Evolutionary conservation across 2,888 invertebrate species (phyloP).

Genomic region (Suillia variegata): DNA sequence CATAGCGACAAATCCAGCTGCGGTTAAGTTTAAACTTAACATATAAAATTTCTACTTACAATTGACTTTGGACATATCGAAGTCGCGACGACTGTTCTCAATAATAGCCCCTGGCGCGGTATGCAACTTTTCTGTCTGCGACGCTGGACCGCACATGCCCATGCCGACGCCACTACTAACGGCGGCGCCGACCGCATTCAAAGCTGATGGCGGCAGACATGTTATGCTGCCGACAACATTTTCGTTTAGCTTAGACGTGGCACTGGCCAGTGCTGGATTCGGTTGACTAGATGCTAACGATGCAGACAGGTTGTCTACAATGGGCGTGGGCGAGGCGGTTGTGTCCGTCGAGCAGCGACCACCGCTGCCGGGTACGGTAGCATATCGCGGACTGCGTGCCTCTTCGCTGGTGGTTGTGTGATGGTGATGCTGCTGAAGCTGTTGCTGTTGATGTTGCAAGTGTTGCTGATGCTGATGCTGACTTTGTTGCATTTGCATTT

Average conservation of each 20-base stretch:
- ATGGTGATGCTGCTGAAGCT: constrained; percentile 31
- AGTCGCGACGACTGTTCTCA: constrained; percentile 51
- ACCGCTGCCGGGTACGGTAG: constrained; percentile 1
- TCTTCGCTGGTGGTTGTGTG: constrained; percentile 34
- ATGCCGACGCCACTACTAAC: constrained; percentile 38
- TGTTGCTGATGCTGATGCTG: constrained; percentile 49
- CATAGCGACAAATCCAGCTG: no score
- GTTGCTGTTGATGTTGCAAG: constrained; percentile 43
- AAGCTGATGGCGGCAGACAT: constrained; percentile 51
- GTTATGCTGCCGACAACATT: constrained; percentile 50
- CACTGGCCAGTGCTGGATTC: constrained; percentile 45
- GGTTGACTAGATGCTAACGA: constrained; percentile 51
- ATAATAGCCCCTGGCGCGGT: constrained; percentile 54
- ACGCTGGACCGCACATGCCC: constrained; percentile 33
- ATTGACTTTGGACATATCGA: constrained; percentile 61
- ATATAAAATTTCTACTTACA: constrained; percentile 55
- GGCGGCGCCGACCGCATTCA: constrained; percentile 30
- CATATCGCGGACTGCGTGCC: constrained; percentile 38
- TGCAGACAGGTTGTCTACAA: constrained; percentile 23
- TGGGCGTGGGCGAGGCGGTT: constrained; percentile 35
- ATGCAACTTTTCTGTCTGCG: constrained; percentile 51
- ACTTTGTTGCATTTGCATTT: constrained; percentile 52
- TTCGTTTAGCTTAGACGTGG: constrained; percentile 52
- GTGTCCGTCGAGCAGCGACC: not conserved
- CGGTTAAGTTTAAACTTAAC: no score